phyloP scores from a whole-genome alignment of 1,140 invertebrate species.

The Drosophila mauritiana region DNA sequence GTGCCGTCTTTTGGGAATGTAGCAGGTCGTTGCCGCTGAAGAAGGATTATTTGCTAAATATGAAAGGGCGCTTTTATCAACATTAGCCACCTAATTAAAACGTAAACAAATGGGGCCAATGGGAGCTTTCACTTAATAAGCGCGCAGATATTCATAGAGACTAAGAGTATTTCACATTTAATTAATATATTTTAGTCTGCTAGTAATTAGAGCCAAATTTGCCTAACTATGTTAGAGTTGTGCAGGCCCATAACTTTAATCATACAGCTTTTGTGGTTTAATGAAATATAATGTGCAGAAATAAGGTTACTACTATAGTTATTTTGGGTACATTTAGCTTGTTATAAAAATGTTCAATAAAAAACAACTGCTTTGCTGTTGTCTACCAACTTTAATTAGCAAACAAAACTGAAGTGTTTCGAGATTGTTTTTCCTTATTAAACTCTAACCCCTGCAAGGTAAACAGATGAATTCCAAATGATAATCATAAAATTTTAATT shows the following conservation, averaged over 20 bases:
- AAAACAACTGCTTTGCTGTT: background rate
- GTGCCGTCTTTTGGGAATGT: slow-evolving; percentile 23
- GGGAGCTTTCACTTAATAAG: slow-evolving; percentile 22
- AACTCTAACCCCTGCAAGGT: slow-evolving; percentile 29
- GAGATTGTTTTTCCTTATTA: slow-evolving; percentile 14
- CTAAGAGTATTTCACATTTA: background rate
- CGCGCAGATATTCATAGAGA: background rate
- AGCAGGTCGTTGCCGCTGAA: slow-evolving; percentile 5
- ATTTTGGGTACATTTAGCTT: no score
- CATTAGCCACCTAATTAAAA: slow-evolving; percentile 46
- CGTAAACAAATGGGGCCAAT: slow-evolving; percentile 17
- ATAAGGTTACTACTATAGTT: no score
- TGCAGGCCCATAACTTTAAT: background rate
- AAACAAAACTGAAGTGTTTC: slow-evolving; percentile 20
- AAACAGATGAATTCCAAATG: slow-evolving; percentile 52
- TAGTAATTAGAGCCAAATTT: background rate
- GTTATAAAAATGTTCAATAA: no score
- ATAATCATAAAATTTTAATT: slow-evolving; percentile 74
- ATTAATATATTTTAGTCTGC: background rate
- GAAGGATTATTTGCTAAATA: slow-evolving; percentile 36
- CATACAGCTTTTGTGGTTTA: background rate
- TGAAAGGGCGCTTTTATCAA: slow-evolving; percentile 25
- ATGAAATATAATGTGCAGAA: background rate
- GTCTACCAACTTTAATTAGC: slow-evolving; percentile 14
- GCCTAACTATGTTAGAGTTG: background rate